Conservation (phyloP, 2,797 vertebrate genomes). For the Amblyopsis hoosieri region DNA sequence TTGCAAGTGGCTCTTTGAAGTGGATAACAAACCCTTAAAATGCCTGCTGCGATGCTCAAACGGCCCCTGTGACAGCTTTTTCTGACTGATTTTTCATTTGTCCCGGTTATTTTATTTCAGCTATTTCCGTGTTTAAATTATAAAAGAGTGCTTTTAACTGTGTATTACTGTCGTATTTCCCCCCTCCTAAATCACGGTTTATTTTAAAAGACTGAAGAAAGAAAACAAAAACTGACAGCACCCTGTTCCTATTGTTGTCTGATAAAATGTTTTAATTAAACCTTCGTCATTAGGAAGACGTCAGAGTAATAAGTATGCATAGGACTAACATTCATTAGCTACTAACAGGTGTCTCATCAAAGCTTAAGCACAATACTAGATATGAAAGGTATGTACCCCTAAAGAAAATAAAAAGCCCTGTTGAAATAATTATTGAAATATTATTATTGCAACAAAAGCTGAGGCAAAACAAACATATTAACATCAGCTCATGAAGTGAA, state of each 20-base stretch:
- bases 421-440: conserved; percentile 73
- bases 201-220: conserved; percentile 34
- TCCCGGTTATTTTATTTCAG: conserved; percentile 71
- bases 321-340: conserved; percentile 71
- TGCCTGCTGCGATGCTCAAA: conserved; percentile 43
- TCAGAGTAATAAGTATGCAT: conserved; percentile 70
- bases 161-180: conserved; percentile 14
- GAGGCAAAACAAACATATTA: conserved; percentile 68
- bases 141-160: conserved; percentile 45
- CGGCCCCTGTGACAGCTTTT: conserved; percentile 46
- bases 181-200: not conserved
- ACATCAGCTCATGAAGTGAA: conserved; percentile 60
- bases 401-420: conserved; percentile 51
- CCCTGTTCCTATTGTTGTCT: conserved; percentile 53
- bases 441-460: conserved; percentile 61
- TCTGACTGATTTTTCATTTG: conserved; percentile 71
- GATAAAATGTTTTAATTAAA: conserved; percentile 74
- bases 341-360: conserved; percentile 75
- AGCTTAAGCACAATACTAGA: conserved; percentile 67
- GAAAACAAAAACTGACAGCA: conserved; percentile 29
- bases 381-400: conserved; percentile 70
- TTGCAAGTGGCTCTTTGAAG: conserved; percentile 64
- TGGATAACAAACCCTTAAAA: conserved; percentile 58
- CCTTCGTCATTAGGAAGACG: conserved; percentile 65
- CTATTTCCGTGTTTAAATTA: conserved; percentile 56